Conservation (phyloP, 2,888 invertebrate genomes). For the Epicampocera succincta region DNA sequence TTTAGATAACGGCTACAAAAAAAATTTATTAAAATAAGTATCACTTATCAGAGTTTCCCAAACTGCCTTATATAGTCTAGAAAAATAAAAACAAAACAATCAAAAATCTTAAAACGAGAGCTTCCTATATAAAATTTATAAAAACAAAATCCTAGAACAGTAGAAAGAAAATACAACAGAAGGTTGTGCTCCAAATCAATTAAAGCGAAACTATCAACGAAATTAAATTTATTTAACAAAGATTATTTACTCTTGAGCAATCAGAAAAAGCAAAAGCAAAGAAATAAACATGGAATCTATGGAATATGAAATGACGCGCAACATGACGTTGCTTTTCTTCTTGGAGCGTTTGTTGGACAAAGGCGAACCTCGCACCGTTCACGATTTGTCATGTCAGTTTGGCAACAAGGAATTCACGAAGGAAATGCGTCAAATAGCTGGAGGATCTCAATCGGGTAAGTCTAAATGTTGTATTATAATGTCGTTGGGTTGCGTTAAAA, state of each 20-base stretch:
- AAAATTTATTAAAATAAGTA: conserved; percentile 46
- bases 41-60: conserved; percentile 66
- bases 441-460: conserved; percentile 95
- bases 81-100: conserved; percentile 32
- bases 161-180: conserved; percentile 13
- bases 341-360: conserved; percentile 98
- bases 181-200: conserved; percentile 34
- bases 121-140: conserved; percentile 60
- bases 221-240: conserved; percentile 27
- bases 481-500: too few species aligned
- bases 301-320: conserved; percentile 96
- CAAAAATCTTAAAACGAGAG: conserved; percentile 53
- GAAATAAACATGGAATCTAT: conserved; percentile 89
- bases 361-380: conserved; percentile 95
- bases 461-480: conserved; percentile 71
- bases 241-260: conserved; percentile 12
- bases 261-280: not conserved
- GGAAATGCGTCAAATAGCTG: conserved; percentile 98
- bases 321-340: conserved; percentile 98
- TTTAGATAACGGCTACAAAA: conserved; percentile 72
- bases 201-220: conserved; percentile 22
- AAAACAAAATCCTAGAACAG: conserved; percentile 17
- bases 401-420: conserved; percentile 99
- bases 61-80: conserved; percentile 67
- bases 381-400: conserved; percentile 99